Percentiles rank a stretch among this genome's conserved stretches.
phyloP scores from a whole-genome alignment of 2,888 invertebrate species.

The Metalampra italica region DNA sequence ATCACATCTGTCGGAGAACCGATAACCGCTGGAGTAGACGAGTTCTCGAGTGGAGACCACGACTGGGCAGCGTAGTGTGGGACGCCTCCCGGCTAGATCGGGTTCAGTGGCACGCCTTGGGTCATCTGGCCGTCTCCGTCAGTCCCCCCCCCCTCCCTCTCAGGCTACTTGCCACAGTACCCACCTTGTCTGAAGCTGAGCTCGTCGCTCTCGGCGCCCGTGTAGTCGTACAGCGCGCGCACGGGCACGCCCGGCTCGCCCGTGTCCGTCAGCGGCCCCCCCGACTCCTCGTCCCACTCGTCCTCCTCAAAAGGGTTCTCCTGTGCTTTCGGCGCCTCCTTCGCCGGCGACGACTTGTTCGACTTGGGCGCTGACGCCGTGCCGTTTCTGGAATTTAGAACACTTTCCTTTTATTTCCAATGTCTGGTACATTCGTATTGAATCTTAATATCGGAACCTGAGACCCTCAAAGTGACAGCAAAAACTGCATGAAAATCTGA shows the following conservation, averaged over 20 bases:
- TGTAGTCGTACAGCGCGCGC: conserved; percentile 97
- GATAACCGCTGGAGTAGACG: too few species aligned
- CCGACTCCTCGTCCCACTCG: conserved; percentile 90
- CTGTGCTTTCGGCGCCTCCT: conserved; percentile 64
- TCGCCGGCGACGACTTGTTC: conserved; percentile 60
- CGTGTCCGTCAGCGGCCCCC: conserved; percentile 92
- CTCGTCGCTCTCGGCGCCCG: conserved; percentile 98
- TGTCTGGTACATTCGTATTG: background rate
- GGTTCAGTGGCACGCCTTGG: too few species aligned
- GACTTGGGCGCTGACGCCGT: conserved; percentile 57
- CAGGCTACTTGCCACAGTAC: too few species aligned
- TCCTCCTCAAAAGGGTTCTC: conserved; percentile 92
- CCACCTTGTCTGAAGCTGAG: conserved; percentile 96
- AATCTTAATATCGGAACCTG: too few species aligned
- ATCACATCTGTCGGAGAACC: too few species aligned
- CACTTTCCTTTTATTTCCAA: background rate
- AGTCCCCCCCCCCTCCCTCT: too few species aligned
- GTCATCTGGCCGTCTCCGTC: too few species aligned
- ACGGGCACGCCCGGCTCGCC: conserved; percentile 97
- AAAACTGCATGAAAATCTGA: too few species aligned
- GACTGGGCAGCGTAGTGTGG: too few species aligned
- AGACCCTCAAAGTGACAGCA: too few species aligned
- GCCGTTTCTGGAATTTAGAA: conserved; percentile 52
- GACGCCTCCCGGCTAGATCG: too few species aligned
- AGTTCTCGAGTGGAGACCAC: too few species aligned